phyloP scores from a whole-genome alignment of 2,888 invertebrate species.

The Trissoscelio sp. region DNA sequence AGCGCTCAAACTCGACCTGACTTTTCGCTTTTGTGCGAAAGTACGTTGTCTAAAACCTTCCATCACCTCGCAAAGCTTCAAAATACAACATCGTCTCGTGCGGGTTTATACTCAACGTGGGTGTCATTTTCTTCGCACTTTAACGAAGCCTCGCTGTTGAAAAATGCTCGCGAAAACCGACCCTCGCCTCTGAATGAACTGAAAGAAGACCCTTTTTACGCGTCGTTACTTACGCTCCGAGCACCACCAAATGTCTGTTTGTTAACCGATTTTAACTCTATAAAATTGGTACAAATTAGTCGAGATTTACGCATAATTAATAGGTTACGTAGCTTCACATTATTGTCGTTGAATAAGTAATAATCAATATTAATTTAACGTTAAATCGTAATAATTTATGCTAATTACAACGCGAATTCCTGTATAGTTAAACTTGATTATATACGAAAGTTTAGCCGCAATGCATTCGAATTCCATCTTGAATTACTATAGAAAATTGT shows the following conservation, averaged over 20 bases:
- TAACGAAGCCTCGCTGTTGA: not conserved
- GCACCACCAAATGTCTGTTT: not conserved
- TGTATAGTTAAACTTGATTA: no score
- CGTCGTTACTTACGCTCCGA: not conserved
- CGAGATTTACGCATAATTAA: not conserved
- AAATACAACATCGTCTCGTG: slow-evolving; percentile 30
- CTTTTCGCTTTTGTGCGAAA: slow-evolving; percentile 31
- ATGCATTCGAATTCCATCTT: no score
- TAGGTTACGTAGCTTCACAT: not conserved
- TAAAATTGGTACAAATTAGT: not conserved
- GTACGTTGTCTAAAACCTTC: slow-evolving; percentile 48
- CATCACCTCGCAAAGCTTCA: slow-evolving; percentile 49
- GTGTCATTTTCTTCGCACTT: slow-evolving; percentile 15
- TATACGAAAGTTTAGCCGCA: no score
- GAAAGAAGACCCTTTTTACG: not conserved
- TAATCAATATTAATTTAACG: no score
- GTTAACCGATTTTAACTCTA: not conserved
- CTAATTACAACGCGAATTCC: no score
- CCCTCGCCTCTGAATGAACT: not conserved
- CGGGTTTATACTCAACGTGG: slow-evolving; percentile 22
- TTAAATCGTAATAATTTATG: no score
- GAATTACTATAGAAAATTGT: no score
- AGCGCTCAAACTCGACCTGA: slow-evolving; percentile 8
- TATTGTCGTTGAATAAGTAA: no score
- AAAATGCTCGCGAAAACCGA: slow-evolving; percentile 6